Evolutionary conservation across 2,113 vertebrate species (phyloP).

Genomic region (Sarotherodon lohbergeri): DNA sequence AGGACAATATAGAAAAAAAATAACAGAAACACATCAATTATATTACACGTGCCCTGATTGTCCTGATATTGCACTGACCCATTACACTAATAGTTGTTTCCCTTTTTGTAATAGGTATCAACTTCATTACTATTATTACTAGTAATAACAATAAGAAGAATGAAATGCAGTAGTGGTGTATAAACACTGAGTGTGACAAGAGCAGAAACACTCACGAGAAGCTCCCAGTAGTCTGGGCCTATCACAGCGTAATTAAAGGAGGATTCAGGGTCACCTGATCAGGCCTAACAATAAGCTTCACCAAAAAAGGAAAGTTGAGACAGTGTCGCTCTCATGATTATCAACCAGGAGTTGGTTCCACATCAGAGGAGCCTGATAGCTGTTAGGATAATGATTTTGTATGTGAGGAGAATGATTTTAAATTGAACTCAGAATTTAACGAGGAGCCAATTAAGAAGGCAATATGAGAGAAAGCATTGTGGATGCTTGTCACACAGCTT

Average conservation of each 20-base stretch:
- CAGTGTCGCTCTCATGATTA: fast-evolving
- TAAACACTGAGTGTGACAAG: background rate
- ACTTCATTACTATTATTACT: background rate
- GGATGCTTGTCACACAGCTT: background rate
- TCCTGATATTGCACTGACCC: background rate
- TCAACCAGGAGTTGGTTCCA: background rate
- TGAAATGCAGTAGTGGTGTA: background rate
- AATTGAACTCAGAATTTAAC: background rate
- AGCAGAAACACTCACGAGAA: background rate
- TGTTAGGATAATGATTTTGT: background rate
- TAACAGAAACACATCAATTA: too few relatives aligned
- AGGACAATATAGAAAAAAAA: background rate
- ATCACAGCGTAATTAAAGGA: background rate
- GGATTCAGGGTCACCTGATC: background rate
- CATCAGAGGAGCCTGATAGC: background rate
- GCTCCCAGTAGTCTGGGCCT: background rate
- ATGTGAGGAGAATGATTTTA: background rate
- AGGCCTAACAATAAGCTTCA: background rate
- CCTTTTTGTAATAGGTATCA: background rate
- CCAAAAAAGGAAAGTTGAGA: background rate
- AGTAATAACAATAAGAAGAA: background rate
- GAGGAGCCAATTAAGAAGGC: background rate
- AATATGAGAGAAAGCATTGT: background rate
- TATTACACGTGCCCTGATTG: background rate
- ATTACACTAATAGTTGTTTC: background rate